phyloP scores from a whole-genome alignment of 2,888 invertebrate genomes.

The Julus scandinavius region DNA sequence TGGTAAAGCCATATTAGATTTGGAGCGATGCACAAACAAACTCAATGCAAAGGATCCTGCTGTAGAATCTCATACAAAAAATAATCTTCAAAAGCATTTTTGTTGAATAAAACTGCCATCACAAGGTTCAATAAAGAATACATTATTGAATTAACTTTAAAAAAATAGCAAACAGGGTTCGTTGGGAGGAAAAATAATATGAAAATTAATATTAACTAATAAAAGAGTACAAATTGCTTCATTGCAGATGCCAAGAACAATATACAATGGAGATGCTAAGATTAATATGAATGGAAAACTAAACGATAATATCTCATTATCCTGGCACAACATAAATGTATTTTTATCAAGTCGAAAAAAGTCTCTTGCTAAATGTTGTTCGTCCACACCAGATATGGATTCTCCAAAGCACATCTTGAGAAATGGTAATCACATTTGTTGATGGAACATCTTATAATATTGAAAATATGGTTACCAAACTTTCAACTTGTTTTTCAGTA shows the following conservation, averaged over 20 bases:
- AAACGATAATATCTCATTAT: slow-evolving; percentile 59
- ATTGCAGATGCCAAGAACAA: not conserved
- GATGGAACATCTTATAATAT: slow-evolving; percentile 12
- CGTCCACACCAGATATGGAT: not conserved
- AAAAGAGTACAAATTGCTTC: not conserved
- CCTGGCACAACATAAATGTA: slow-evolving; percentile 62
- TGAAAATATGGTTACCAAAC: slow-evolving; percentile 37
- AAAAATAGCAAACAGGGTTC: not conserved
- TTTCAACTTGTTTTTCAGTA: slow-evolving; percentile 69
- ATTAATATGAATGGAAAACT: not conserved
- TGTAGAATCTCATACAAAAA: too few relatives aligned
- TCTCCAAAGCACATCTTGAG: slow-evolving; percentile 60
- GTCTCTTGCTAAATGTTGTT: slow-evolving; percentile 41
- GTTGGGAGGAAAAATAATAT: not conserved
- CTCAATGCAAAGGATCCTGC: too few relatives aligned
- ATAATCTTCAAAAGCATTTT: too few relatives aligned
- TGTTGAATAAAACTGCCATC: too few relatives aligned
- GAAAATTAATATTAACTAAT: not conserved
- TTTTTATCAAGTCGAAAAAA: slow-evolving; percentile 59
- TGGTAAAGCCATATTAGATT: too few relatives aligned
- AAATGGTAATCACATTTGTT: slow-evolving; percentile 58
- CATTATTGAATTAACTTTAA: not conserved
- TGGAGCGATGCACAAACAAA: too few relatives aligned
- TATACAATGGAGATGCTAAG: not conserved
- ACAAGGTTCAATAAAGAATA: too few relatives aligned